These are phyloP conservation scores for Drosophila lini DNA, from an alignment of 1,140 invertebrate species.

Conservation along the genomic window DNA sequence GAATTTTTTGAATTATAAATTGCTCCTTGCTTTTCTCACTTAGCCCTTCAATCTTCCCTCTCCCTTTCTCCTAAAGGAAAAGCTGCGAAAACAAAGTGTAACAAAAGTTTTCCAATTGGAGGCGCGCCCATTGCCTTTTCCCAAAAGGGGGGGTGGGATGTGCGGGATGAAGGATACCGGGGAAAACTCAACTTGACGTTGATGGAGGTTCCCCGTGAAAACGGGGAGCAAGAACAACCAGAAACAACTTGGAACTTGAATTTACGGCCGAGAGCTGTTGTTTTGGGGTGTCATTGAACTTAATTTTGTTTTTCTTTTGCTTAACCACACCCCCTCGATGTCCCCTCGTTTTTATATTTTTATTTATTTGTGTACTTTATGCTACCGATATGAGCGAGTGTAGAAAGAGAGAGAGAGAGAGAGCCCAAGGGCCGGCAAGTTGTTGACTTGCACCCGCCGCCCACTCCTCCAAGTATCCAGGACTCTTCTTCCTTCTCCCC, in stretches of 20 bases:
- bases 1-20: conserved; percentile 61
- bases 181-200: conserved; percentile 63
- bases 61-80: not conserved
- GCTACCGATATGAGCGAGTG: conserved; percentile 57
- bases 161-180: conserved; percentile 4
- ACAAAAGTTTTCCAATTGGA: conserved; percentile 80
- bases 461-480: not conserved
- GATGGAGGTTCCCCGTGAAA: conserved; percentile 57
- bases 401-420: not conserved
- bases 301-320: conserved; percentile 69
- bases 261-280: conserved; percentile 58
- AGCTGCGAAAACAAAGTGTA: conserved; percentile 55
- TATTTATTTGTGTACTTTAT: conserved; percentile 80
- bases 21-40: conserved; percentile 16
- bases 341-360: conserved; percentile 57
- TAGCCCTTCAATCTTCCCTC: not conserved
- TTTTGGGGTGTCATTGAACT: conserved; percentile 79
- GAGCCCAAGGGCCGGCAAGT: conserved; percentile 49
- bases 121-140: conserved; percentile 10
- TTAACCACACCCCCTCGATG: conserved; percentile 13
- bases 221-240: conserved; percentile 23
- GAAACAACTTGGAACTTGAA: conserved; percentile 44
- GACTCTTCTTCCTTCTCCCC: not conserved
- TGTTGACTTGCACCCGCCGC: conserved; percentile 59
- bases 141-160: not conserved